Evolutionary conservation across 1,140 invertebrate genomes (phyloP).

Genomic region (Caligus rogercresseyi): DNA sequence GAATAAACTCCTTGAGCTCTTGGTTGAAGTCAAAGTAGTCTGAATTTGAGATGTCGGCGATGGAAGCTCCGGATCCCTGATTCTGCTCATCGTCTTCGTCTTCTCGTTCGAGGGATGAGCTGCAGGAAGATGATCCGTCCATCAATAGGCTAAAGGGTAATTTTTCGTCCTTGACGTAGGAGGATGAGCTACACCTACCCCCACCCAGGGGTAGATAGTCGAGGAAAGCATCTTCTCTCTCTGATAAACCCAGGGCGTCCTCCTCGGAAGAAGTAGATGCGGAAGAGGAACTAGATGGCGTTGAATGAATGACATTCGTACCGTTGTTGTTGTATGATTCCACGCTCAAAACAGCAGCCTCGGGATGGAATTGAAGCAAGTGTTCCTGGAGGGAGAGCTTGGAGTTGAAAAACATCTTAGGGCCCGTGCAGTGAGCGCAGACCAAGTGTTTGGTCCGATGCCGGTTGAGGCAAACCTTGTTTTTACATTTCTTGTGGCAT

Average conservation of each 20-base stretch:
- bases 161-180: not conserved
- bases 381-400: slow-evolving; percentile 13
- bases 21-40: slow-evolving; percentile 6
- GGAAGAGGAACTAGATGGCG: not conserved
- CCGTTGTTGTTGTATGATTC: not conserved
- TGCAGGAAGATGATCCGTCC: not conserved
- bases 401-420: not conserved
- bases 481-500: slow-evolving; percentile 24
- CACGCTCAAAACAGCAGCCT: not conserved
- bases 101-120: not conserved
- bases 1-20: not conserved
- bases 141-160: not conserved
- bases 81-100: not conserved
- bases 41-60: slow-evolving; percentile 9
- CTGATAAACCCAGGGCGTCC: not conserved
- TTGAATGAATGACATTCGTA: no score
- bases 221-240: slow-evolving; percentile 1
- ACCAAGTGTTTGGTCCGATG: slow-evolving; percentile 21
- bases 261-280: not conserved
- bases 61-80: not conserved
- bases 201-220: not conserved
- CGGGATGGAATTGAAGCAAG: slow-evolving; percentile 4
- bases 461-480: slow-evolving; percentile 22
- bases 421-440: not conserved
- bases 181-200: no score